phyloP scores from a whole-genome alignment of 2,888 invertebrate genomes.

The Meganola albula region DNA sequence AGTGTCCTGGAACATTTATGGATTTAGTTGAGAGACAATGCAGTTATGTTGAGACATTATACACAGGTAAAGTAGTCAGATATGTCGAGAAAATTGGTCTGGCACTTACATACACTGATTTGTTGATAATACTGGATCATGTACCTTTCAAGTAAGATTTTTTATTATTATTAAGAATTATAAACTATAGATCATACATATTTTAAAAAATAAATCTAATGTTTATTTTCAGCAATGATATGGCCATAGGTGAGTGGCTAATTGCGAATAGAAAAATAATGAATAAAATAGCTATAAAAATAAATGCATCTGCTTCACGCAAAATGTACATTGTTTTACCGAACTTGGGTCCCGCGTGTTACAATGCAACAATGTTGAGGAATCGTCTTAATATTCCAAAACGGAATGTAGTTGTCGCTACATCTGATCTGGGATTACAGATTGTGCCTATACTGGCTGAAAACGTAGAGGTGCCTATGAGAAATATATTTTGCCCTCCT shows the following conservation, averaged over 20 bases:
- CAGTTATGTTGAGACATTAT: slow-evolving; percentile 40
- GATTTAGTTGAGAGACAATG: slow-evolving; percentile 53
- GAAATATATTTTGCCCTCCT: slow-evolving; percentile 76
- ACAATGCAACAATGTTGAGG: slow-evolving; percentile 72
- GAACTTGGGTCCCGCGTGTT: slow-evolving; percentile 76
- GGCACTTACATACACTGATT: slow-evolving; percentile 65
- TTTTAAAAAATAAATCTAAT: no score
- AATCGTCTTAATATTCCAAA: slow-evolving; percentile 51
- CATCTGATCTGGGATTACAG: slow-evolving; percentile 76
- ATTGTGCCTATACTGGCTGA: slow-evolving; percentile 55
- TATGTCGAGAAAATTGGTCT: slow-evolving; percentile 59
- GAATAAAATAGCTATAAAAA: slow-evolving; percentile 58
- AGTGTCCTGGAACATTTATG: slow-evolving; percentile 43
- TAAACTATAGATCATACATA: no score
- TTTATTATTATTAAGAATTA: no score
- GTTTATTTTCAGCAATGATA: slow-evolving; percentile 36
- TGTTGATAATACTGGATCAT: slow-evolving; percentile 73
- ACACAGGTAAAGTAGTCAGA: slow-evolving; percentile 50
- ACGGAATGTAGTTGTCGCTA: slow-evolving; percentile 75
- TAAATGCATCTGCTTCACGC: slow-evolving; percentile 68
- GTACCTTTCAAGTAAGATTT: slow-evolving; percentile 49
- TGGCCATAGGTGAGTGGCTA: slow-evolving; percentile 59
- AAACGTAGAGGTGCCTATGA: slow-evolving; percentile 59
- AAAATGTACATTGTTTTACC: slow-evolving; percentile 72
- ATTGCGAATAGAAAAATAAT: slow-evolving; percentile 47